Conservation (phyloP, 1,140 invertebrate species). For the Melipona quadrifasciata region DNA sequence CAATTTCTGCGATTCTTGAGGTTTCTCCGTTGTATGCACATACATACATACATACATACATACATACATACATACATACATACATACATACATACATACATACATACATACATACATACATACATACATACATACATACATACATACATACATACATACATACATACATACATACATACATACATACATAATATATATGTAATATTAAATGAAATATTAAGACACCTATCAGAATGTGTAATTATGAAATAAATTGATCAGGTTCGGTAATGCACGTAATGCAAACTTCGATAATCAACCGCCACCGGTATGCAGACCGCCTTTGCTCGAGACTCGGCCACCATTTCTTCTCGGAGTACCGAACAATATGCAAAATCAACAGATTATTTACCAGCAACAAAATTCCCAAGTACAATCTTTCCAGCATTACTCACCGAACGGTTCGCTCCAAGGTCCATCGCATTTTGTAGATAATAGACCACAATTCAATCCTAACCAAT, state of each 20-base stretch:
- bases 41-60: not conserved
- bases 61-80: not conserved
- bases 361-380: constrained; percentile 66
- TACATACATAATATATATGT: not conserved
- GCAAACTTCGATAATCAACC: constrained; percentile 67
- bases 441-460: constrained; percentile 60
- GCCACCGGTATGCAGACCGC: constrained; percentile 66
- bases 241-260: not conserved
- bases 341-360: constrained; percentile 68
- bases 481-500: constrained; percentile 67
- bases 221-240: not conserved
- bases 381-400: constrained; percentile 68
- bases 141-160: too few relatives aligned
- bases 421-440: constrained; percentile 59
- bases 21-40: too few relatives aligned
- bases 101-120: too few relatives aligned
- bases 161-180: too few relatives aligned
- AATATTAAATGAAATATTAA: not conserved
- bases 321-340: constrained; percentile 70
- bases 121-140: too few relatives aligned
- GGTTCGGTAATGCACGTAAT: constrained; percentile 50
- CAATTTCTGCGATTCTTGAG: not conserved
- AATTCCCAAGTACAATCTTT: constrained; percentile 62
- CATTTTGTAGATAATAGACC: constrained; percentile 64
- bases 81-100: too few relatives aligned